Evolutionary conservation across 2,888 invertebrate genomes (phyloP).

Genomic region (Campoplex capitator): DNA sequence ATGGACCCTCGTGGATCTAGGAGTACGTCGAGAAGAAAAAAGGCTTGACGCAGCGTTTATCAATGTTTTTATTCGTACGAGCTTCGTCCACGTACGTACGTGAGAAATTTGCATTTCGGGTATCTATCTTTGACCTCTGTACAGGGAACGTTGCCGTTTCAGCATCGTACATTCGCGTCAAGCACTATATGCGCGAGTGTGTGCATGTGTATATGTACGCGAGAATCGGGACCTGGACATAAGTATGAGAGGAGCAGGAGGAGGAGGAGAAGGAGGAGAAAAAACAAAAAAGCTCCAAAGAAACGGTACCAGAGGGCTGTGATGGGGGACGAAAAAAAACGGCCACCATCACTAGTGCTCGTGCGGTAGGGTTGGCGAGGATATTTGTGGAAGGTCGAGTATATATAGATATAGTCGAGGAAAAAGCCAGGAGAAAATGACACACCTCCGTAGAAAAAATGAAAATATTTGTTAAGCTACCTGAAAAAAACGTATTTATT

Average conservation of each 20-base stretch:
- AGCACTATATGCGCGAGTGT: not conserved
- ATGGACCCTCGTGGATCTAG: not conserved
- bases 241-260: not conserved
- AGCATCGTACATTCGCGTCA: slow-evolving; percentile 18
- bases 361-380: slow-evolving; percentile 23
- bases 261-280: not conserved
- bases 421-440: not conserved
- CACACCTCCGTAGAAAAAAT: not conserved
- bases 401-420: not conserved
- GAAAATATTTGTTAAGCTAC: not conserved
- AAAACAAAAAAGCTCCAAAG: slow-evolving; percentile 27
- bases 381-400: slow-evolving; percentile 64
- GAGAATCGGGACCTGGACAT: slow-evolving; percentile 19
- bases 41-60: slow-evolving; percentile 17
- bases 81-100: slow-evolving; percentile 16
- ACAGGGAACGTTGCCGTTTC: slow-evolving; percentile 16
- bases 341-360: not conserved
- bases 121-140: slow-evolving; percentile 6
- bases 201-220: not conserved
- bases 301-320: slow-evolving; percentile 16
- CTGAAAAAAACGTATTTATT: not conserved
- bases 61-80: slow-evolving; percentile 27
- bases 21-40: slow-evolving; percentile 12
- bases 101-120: slow-evolving; percentile 25
- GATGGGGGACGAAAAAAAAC: slow-evolving; percentile 19